Evolutionary conservation across 2,797 vertebrate genomes (phyloP).

Genomic region (Diceros bicornis): DNA sequence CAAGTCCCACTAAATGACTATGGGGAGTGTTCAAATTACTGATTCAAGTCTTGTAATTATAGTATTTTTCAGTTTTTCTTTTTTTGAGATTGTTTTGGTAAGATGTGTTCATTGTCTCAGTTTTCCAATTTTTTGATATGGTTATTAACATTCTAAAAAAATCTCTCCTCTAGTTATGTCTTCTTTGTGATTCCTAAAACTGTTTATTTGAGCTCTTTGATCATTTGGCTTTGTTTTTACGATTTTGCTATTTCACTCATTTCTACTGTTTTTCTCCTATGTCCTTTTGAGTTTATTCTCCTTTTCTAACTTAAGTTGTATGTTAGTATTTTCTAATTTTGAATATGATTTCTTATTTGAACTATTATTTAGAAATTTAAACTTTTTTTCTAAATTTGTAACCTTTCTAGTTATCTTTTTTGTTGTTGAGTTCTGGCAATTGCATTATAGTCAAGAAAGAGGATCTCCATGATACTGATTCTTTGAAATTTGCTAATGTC

Average conservation of each 20-base stretch:
- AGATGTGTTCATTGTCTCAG: neutral
- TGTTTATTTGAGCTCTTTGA: neutral
- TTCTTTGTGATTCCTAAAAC: neutral
- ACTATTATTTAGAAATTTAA: neutral
- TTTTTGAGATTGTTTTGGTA: neutral
- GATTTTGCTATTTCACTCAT: neutral
- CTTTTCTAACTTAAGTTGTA: neutral
- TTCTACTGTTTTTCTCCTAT: neutral
- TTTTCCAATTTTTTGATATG: neutral
- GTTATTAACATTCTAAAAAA: neutral
- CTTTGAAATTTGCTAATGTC: slow-evolving; percentile 8
- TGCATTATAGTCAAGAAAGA: neutral
- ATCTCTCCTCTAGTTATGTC: neutral
- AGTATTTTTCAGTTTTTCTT: too few species aligned
- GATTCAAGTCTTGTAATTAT: neutral
- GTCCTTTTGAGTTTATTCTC: neutral
- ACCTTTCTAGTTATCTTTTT: neutral
- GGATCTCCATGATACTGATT: neutral
- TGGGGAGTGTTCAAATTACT: neutral
- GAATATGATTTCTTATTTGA: neutral
- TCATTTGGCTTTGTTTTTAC: neutral
- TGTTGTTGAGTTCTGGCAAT: neutral
- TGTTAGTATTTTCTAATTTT: neutral
- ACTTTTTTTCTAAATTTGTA: neutral
- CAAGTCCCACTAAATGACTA: neutral